phyloP scores from a whole-genome alignment of 2,113 vertebrate species.

The Dasyurus viverrinus region DNA sequence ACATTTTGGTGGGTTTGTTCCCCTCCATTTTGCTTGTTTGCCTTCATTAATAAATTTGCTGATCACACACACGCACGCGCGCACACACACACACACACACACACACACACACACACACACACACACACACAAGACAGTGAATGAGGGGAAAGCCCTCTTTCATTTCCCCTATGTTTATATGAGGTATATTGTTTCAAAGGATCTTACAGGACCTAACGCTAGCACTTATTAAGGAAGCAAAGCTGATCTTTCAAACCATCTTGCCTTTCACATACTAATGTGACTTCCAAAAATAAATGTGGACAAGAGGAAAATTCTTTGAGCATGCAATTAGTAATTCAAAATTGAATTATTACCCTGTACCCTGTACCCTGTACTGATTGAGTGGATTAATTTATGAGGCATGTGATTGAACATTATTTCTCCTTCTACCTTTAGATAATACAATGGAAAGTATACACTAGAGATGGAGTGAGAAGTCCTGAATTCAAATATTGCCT shows the following conservation, averaged over 20 bases:
- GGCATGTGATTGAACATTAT: not conserved
- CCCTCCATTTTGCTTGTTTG: not conserved
- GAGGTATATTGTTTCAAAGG: not conserved
- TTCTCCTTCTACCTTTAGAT: not conserved
- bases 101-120: too few species aligned
- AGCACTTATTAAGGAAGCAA: not conserved
- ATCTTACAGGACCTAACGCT: not conserved
- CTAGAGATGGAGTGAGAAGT: not conserved
- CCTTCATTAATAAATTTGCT: not conserved
- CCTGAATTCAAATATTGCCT: not conserved
- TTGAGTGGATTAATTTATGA: not conserved
- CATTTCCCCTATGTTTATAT: not conserved
- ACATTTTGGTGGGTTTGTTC: too few species aligned
- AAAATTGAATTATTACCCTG: too few species aligned
- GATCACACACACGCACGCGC: too few species aligned
- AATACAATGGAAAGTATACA: not conserved
- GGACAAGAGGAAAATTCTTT: not conserved
- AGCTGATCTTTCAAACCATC: not conserved
- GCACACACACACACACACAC: too few species aligned
- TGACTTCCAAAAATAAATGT: not conserved
- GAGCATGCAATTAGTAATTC: not conserved
- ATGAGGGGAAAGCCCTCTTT: not conserved
- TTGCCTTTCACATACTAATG: not conserved
- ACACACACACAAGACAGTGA: not conserved
- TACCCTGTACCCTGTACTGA: not conserved